Evolutionary conservation across 1,140 invertebrate genomes (phyloP).

Genomic region (Drosophila elegans): DNA sequence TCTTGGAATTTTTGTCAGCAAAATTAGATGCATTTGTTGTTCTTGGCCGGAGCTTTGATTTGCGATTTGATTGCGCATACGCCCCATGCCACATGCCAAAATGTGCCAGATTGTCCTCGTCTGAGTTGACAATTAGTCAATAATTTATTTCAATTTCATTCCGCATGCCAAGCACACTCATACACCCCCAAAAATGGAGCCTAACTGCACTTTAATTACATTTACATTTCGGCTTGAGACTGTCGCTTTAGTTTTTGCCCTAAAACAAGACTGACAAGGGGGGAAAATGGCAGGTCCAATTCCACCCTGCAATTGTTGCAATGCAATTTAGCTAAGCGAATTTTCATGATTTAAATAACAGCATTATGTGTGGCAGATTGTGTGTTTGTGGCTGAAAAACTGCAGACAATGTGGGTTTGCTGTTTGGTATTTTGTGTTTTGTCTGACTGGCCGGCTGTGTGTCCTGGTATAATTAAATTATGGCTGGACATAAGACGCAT

Average conservation of each 20-base stretch:
- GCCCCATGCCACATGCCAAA: constrained; percentile 21
- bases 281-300: constrained; percentile 5
- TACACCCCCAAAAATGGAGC: constrained; percentile 2
- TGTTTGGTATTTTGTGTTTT: constrained; percentile 24
- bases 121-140: constrained; percentile 80
- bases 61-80: constrained; percentile 60
- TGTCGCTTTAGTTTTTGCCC: constrained; percentile 59
- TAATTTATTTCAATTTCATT: constrained; percentile 84
- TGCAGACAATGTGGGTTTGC: constrained; percentile 33
- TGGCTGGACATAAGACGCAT: constrained; percentile 84
- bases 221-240: constrained; percentile 64
- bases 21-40: constrained; percentile 68
- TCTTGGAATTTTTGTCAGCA: constrained; percentile 43
- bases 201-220: constrained; percentile 80
- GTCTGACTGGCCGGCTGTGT: constrained; percentile 43
- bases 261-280: constrained; percentile 15
- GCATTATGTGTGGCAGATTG: constrained; percentile 56
- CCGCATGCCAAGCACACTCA: constrained; percentile 63
- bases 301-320: constrained; percentile 67
- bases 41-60: constrained; percentile 28
- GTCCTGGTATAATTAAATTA: constrained; percentile 84
- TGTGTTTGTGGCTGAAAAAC: constrained; percentile 46
- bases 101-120: constrained; percentile 50
- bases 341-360: constrained; percentile 81
- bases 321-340: constrained; percentile 79